Evolutionary conservation across 2,797 vertebrate genomes (phyloP), one percentile per base, ranked within the genome.

Genomic region (Trachurus trachurus): DNA sequence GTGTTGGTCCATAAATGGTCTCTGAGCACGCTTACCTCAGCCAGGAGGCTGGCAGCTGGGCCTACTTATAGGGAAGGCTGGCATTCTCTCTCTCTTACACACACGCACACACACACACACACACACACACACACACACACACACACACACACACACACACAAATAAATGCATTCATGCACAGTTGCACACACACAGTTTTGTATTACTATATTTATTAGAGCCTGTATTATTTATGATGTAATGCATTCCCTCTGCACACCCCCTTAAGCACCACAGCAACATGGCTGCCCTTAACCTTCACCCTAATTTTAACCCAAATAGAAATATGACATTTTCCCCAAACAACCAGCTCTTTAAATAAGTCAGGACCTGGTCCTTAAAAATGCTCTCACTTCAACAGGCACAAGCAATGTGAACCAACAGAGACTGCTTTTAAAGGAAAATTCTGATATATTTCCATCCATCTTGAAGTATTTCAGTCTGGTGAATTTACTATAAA

Each of bases 171-270:
- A 4, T n/a, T n/a, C n/a, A n/a, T n/a, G n/a, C n/a, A n/a, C n/a
- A n/a, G n/a, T n/a, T n/a, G 19, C 31, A 58, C 10, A n/a, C 34
- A 39, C 31, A n/a, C 56, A 57, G 29, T 64, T 73, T 53, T 44
- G 13, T 49, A 44, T 39, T 57, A 66, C 63, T 65, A 31, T 21
- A 65, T 71, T 68, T 79, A 75, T 78, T 40, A 57, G 47, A 56
- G 45, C 40, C 22, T 68, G 59, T 49, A 70, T 79, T 68, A 72
- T 79, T 79, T 79, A 79, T 82, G 37, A 67, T 49, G 52, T 56
- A 57, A 53, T 68, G 61, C 52, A 66, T 49, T 67, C 45, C 39
- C 39, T 37, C 10, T 62, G 6, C 21, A n/a, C 19, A 74, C 42
- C 61, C 40, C 63, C 44, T 49, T 49, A 39, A 67, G 57, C 50